These are phyloP conservation scores for Onychomys leucogaster DNA, from an alignment of 2,797 vertebrate species.

Conservation along the genomic window DNA sequence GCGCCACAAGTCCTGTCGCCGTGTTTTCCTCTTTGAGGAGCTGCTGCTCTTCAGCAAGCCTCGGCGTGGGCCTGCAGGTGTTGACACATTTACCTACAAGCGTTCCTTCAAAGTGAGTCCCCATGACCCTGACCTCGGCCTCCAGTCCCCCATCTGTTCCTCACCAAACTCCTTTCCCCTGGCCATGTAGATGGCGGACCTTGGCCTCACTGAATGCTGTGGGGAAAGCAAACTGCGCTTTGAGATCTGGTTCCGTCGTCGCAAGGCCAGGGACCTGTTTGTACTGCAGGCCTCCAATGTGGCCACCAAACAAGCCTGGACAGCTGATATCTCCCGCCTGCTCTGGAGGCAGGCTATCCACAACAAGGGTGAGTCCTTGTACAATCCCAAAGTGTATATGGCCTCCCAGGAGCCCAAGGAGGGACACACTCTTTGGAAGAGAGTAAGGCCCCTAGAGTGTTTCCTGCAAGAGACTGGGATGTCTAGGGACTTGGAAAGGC, in stretches of 20 bases:
- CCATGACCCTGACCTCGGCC: fast-evolving
- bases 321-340: constrained; percentile 92
- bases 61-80: constrained; percentile 92
- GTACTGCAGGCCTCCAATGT: constrained; percentile 91
- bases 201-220: constrained; percentile 95
- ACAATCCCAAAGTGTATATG: constrained; percentile 10
- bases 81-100: constrained; percentile 95
- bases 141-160: neutral
- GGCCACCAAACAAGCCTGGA: constrained; percentile 94
- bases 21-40: constrained; percentile 97
- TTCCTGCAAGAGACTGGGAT: neutral
- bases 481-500: neutral
- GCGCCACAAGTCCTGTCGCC: constrained; percentile 94
- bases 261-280: constrained; percentile 94
- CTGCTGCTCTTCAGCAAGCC: constrained; percentile 97
- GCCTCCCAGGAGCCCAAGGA: neutral
- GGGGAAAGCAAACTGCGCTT: constrained; percentile 93
- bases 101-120: constrained; percentile 95
- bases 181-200: constrained; percentile 93
- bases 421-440: neutral
- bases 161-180: neutral
- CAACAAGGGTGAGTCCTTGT: constrained; percentile 95
- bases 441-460: neutral
- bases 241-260: constrained; percentile 97
- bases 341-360: constrained; percentile 96